phyloP scores from a whole-genome alignment of 2,888 invertebrate species.

The Lapara coniferarum region DNA sequence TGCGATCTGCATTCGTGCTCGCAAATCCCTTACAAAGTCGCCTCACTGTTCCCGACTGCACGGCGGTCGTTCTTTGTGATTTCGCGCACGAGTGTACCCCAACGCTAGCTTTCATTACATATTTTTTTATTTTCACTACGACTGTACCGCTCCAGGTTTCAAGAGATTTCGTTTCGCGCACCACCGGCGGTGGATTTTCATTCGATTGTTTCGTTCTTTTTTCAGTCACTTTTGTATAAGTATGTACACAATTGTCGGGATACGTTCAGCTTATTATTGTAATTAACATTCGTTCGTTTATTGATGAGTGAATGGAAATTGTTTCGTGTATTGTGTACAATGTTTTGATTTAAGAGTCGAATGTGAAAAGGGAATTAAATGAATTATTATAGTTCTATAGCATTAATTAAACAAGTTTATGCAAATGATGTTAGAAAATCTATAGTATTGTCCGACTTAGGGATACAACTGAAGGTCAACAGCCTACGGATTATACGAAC shows the following conservation, averaged over 20 bases:
- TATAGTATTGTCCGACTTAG: too few relatives aligned
- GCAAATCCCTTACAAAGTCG: neutral
- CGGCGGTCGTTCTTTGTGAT: constrained; percentile 50
- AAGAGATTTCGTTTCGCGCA: constrained; percentile 48
- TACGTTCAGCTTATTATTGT: neutral
- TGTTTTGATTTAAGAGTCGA: neutral
- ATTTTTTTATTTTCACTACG: constrained; percentile 40
- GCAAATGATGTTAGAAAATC: too few relatives aligned
- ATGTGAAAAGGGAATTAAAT: too few relatives aligned
- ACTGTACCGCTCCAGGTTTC: constrained; percentile 43
- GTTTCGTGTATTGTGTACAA: neutral
- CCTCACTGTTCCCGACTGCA: constrained; percentile 11
- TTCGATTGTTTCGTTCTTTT: constrained; percentile 38
- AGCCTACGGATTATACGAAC: too few relatives aligned
- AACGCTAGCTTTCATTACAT: constrained; percentile 34
- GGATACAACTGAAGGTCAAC: too few relatives aligned
- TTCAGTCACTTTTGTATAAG: constrained; percentile 7
- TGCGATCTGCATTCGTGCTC: neutral
- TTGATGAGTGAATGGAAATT: neutral
- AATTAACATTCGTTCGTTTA: constrained; percentile 2
- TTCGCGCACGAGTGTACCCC: constrained; percentile 46
- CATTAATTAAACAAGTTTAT: too few relatives aligned
- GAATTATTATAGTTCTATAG: too few relatives aligned
- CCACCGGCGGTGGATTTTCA: constrained; percentile 37
- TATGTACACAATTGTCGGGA: constrained; percentile 10